phyloP scores from a whole-genome alignment of 1,140 invertebrate genomes.

The Neomicropteryx cornuta region DNA sequence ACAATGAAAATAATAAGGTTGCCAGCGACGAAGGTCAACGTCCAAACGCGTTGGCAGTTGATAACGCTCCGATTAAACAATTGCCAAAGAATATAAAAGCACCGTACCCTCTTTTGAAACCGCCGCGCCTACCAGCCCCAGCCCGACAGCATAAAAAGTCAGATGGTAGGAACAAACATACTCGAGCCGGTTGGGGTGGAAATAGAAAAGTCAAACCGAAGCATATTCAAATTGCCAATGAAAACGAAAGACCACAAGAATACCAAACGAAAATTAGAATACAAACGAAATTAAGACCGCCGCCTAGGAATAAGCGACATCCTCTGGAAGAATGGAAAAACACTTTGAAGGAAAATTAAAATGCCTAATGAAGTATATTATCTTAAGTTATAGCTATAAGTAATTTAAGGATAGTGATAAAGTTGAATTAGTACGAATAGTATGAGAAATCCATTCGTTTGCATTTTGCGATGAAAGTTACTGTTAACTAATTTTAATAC shows the following conservation, averaged over 20 bases:
- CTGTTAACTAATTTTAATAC: no score
- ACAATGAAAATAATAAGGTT: conserved; percentile 11
- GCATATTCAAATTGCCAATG: no score
- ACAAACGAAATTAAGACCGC: conserved; percentile 12
- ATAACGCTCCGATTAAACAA: conserved; percentile 25
- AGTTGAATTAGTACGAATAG: no score
- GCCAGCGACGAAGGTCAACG: conserved; percentile 23
- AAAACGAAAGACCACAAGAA: no score
- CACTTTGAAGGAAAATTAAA: background rate
- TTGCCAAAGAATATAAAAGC: conserved; percentile 27
- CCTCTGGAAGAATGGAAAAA: no score
- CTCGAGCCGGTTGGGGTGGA: no score
- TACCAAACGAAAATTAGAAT: no score
- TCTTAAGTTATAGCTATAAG: background rate
- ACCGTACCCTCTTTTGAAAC: conserved; percentile 34
- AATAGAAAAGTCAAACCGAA: no score
- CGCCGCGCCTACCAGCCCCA: conserved; percentile 28
- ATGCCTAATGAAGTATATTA: conserved; percentile 4
- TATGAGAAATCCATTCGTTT: no score
- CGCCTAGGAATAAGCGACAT: conserved; percentile 9
- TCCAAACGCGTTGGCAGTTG: conserved; percentile 21
- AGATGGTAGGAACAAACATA: no score
- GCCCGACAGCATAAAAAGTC: no score
- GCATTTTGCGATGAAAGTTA: no score
- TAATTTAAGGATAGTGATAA: background rate